Evolutionary conservation across 1,140 invertebrate genomes (phyloP).

Genomic region (Amyelois transitella): DNA sequence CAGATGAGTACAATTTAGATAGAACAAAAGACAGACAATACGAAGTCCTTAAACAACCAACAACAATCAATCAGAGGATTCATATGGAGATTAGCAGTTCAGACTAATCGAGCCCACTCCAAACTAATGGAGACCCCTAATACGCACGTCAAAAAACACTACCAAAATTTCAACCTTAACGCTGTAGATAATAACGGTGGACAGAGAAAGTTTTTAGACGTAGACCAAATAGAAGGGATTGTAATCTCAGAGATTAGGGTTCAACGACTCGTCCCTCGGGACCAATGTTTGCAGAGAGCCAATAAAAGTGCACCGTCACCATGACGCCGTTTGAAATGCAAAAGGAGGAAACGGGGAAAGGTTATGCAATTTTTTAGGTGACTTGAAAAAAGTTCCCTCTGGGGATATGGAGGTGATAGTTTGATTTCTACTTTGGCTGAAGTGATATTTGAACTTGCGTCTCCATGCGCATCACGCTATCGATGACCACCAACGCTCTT

Average conservation of each 20-base stretch:
- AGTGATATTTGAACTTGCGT: too few species aligned
- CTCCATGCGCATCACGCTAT: too few species aligned
- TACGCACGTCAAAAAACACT: neutral
- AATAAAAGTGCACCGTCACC: neutral
- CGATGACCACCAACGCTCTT: too few species aligned
- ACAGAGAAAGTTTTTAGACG: neutral
- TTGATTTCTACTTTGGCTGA: neutral
- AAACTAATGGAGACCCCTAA: neutral
- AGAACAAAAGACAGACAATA: neutral
- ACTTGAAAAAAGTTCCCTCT: neutral
- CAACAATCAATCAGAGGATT: neutral
- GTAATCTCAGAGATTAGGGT: neutral
- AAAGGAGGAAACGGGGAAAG: neutral
- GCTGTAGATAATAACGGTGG: neutral
- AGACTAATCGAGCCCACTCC: neutral
- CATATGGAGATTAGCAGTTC: neutral
- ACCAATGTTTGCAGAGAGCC: neutral
- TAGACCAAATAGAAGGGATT: neutral
- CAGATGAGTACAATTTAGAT: neutral
- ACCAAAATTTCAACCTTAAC: neutral
- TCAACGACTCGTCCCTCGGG: neutral
- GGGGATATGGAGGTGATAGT: neutral
- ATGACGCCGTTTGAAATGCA: neutral
- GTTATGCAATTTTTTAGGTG: neutral
- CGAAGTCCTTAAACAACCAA: neutral